Base-by-base conservation (phyloP, 1,140 invertebrate species). In the Vanessa tameamea region DNA sequence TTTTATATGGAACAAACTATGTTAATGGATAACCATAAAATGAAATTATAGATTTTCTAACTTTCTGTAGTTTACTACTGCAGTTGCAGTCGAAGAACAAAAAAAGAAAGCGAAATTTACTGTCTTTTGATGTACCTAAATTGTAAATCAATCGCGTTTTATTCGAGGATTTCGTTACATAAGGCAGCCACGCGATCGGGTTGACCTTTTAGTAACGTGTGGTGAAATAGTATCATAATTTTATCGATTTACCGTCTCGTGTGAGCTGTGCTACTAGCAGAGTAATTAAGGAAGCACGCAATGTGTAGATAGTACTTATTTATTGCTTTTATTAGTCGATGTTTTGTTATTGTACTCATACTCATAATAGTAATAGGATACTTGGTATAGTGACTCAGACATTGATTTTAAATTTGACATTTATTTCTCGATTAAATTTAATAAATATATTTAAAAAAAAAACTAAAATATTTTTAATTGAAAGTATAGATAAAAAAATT, bases 221-320 rank as follows among this genome's bases (percentile, higher is more conserved):
- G 72, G 64, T 74, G 37, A 65, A 68, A 76, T 66, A 72, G 64
- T 65, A 72, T 55, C 69, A 77, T 55, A 74, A 71, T 71, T 72
- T 48, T 75, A 80, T 80, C 71, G 79, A 80, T 80, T 78, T 72
- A 66, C 69, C 71, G 72, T 77, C 72, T 73, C 68, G 67, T 73
- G 71, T 75, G 20, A 61, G 59, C 53, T 53, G 64, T 15, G 51
- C 57, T 59, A 70, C 47, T 57, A 57, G 53, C 48, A 55, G 67
- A 15, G 63, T 48, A 64, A 65, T 59, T 75, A 64, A 64, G 53
- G 47, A 72, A 64, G 67, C 72, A 73, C 72, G 72, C 72, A 37
- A 73, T 23, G 70, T 50, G 15, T 57, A 26, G n/a, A 59, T 51
- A 47, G 64, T 69, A 47, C 7, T 63, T 50, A 50, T 23, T 23